Base-by-base conservation (phyloP, 2,113 vertebrate genomes). In the Platysteira castanea region DNA sequence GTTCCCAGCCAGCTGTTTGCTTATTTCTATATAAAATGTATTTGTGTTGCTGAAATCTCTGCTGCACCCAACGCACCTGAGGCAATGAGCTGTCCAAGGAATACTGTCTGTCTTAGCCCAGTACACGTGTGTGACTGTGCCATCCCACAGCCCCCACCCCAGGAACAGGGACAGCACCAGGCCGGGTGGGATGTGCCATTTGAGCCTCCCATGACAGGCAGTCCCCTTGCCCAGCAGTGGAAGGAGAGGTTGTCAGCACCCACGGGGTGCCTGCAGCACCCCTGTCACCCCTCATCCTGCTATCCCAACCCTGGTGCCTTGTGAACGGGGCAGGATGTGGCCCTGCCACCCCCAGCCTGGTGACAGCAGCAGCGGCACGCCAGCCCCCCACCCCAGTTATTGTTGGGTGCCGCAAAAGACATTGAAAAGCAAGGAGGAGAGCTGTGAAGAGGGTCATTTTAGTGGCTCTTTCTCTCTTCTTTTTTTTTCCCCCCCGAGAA, bases 391-490 rank as follows among this genome's bases (percentile, higher is more conserved):
- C 94, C 94, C 75, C 46, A n/a, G 93, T 97, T 97, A 96, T 88
- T 90, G 86, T 16, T 93, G 87, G 95, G 84, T 97, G 97, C 96
- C 85, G 21, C 87, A 67, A 96, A 94, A 93, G 96, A 92, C 95
- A 88, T 93, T 96, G 96, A 96, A 97, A 96, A 96, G 96, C 93
- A 96, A 81, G 94, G 87, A 95, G 96, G 95, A 95, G 96, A 89
- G 95, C 90, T 80, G 89, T 97, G 96, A 97, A 98, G 96, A 97
- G 97, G 97, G 97, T 97, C 97, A 94, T 88, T 97, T 97, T 88
- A 97, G 96, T 96, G 95, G 93, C 63, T 87, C 95, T 97, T 96
- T 97, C 94, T 86, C 90, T 91, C 76, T 68, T 49, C 74, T 73
- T 84, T 52, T 30, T 63, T 39, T 23, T 17, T 6, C 7, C 6